Evolutionary conservation across 2,797 vertebrate genomes (phyloP).

Genomic region (Phalanger gymnotis): DNA sequence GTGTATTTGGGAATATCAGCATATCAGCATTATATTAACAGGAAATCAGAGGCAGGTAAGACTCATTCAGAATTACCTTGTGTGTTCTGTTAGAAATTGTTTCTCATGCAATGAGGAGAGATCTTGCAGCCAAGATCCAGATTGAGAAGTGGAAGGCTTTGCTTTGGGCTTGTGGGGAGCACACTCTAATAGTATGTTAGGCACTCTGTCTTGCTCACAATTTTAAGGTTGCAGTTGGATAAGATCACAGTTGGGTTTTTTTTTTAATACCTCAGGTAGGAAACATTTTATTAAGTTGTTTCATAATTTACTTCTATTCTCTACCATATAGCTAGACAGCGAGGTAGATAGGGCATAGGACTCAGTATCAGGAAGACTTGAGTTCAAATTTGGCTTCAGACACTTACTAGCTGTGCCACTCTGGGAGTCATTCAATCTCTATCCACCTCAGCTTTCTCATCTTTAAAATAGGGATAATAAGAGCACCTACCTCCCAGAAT

Average conservation of each 20-base stretch:
- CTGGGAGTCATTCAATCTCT: not conserved
- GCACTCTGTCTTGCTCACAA: not conserved
- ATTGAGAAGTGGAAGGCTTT: conserved; percentile 26
- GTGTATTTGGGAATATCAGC: not conserved
- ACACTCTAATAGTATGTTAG: not conserved
- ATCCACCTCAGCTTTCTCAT: not conserved
- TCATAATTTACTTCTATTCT: not conserved
- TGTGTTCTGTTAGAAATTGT: conserved; percentile 8
- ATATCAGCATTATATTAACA: conserved; percentile 13
- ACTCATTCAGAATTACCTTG: not conserved
- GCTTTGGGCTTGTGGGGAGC: not conserved
- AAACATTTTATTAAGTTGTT: not conserved
- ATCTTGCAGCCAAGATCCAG: conserved; percentile 34
- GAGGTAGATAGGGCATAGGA: not conserved
- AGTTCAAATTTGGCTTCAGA: not conserved
- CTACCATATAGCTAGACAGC: not conserved
- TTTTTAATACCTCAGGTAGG: not conserved
- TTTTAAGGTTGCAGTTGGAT: not conserved
- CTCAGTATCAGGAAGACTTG: not conserved
- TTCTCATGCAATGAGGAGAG: not conserved
- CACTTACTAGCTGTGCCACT: not conserved
- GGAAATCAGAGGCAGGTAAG: conserved; percentile 16
- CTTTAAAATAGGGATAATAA: not conserved
- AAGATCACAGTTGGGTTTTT: not conserved
- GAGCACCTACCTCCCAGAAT: not conserved